Base-by-base conservation (phyloP, 2,797 vertebrate species). In the Decapterus maruadsi region DNA sequence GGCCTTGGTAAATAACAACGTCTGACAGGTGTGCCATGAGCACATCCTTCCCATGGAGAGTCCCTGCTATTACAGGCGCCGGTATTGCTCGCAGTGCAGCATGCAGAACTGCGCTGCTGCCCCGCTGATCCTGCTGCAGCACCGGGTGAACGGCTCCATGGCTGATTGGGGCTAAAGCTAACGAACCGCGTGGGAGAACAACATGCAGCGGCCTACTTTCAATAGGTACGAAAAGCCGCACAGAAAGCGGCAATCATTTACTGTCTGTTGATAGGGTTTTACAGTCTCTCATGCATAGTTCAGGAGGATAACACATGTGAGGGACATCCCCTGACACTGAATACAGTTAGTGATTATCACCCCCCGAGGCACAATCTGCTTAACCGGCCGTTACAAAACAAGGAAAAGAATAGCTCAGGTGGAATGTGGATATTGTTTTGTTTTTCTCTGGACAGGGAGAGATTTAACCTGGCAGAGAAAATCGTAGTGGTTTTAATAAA, bases 11-110 rank as follows among this genome's bases (percentile, higher is more conserved):
- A 93, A 91, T 92, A 90, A 90, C 89, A 89, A 54, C 2, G 78
- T 92, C 89, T 92, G 91, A 90, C 91, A 93, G 86, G 92, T 92
- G 90, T 77, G 85, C 81, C 78, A 77, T 67, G 81, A 82, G 80
- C 86, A 77, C 78, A 77, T 90, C 87, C 85, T 82, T 82, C 78
- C 88, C 20, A 0, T 17, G 77, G 64, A 81, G 78, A 82, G 79
- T 72, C 83, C 81, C 83, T 75, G 85, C 84, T 80, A 79, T 89
- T 85, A 86, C 66, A 89, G 86, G 77, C 68, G 66, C 68, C 83
- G 67, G 46, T 76, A 67, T 76, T 12, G 36, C 81, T 83, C 64
- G 58, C 57, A 58, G 80, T 70, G 22, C 68, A 78, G 72, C 80
- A 56, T 42, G 71, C 69, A 75, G 72, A 69, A 62, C 72, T 55